Evolutionary conservation across 2,113 vertebrate genomes (phyloP).

Genomic region (Neotoma lepida): DNA sequence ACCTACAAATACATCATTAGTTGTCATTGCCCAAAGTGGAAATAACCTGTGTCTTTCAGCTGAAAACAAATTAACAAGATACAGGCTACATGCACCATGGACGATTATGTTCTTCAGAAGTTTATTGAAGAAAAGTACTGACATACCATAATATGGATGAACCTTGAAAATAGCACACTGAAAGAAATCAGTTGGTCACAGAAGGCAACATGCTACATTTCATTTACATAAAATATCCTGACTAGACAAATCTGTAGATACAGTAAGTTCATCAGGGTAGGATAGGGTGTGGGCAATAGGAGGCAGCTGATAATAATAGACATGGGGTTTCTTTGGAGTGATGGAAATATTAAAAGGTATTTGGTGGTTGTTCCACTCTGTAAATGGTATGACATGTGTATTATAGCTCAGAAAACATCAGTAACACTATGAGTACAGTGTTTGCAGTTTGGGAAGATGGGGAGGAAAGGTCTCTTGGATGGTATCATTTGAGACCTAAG

Average conservation of each 20-base stretch:
- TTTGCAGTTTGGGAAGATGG: not conserved
- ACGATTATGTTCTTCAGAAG: not conserved
- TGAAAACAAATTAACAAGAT: not conserved
- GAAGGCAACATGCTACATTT: not conserved
- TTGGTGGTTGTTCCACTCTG: not conserved
- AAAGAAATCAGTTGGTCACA: not conserved
- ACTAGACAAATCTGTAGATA: not conserved
- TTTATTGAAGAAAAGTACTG: not conserved
- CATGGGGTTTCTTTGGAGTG: not conserved
- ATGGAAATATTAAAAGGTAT: not conserved
- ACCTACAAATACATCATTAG: not conserved
- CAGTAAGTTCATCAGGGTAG: not conserved
- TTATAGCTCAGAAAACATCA: not conserved
- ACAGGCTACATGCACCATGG: too few species aligned
- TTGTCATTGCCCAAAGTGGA: not conserved
- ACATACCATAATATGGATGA: not conserved
- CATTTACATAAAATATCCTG: not conserved
- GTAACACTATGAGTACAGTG: not conserved
- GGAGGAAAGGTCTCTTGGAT: not conserved
- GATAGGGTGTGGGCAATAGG: fast-evolving
- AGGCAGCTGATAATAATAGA: not conserved
- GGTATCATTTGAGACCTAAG: not conserved
- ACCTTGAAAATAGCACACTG: not conserved
- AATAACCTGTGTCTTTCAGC: not conserved
- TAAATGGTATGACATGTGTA: not conserved